A percentile compares a stretch with the other conserved stretches of the same genome.
Conservation (phyloP, 2,113 vertebrate species). For the Cyanoramphus novaezelandiae region DNA sequence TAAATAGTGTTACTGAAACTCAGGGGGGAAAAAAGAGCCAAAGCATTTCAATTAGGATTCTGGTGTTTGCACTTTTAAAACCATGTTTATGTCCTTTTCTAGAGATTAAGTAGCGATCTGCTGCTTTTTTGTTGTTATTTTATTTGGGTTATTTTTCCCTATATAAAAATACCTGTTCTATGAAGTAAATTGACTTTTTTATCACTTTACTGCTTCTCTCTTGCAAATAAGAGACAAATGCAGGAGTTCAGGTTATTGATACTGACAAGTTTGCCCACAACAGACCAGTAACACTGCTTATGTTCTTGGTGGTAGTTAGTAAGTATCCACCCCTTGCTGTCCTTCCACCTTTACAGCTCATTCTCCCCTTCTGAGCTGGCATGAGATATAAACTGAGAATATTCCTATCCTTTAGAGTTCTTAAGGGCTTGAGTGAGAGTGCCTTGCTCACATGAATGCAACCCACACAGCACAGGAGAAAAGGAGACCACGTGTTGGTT, state of each 20-base stretch:
- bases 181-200: neutral
- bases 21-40: rapidly evolving
- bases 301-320: neutral
- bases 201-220: neutral
- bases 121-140: neutral
- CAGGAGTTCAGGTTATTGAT: neutral
- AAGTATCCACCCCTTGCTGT: neutral
- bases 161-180: neutral
- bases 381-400: neutral
- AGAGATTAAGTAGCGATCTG: neutral
- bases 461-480: neutral
- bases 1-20: neutral
- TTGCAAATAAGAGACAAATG: neutral
- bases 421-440: neutral
- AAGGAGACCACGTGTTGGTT: neutral
- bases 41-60: neutral
- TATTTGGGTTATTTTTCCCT: neutral
- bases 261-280: neutral
- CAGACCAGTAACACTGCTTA: neutral
- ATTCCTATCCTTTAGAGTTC: neutral
- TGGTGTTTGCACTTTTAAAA: neutral
- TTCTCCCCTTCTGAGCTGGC: neutral
- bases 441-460: neutral
- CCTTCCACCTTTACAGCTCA: neutral
- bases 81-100: neutral